A percentile compares a stretch with the other conserved stretches of the same genome.
Conservation (phyloP, 1,140 invertebrate species). For the Habropoda laboriosa region DNA sequence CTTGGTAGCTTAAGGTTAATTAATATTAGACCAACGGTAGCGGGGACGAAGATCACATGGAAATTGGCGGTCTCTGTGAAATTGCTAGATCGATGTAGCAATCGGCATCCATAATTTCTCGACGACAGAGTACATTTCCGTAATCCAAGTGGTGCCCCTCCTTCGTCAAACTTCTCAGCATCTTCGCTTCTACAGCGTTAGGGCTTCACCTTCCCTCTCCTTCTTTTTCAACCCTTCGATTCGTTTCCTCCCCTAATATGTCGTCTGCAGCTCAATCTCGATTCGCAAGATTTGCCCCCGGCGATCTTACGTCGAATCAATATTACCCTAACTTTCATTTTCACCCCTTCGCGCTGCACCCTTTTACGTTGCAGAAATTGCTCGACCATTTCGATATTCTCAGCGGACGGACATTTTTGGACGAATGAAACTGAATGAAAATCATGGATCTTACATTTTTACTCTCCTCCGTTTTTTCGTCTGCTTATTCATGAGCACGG, state of each 20-base stretch:
- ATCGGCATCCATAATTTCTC: constrained; percentile 63
- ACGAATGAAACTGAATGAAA: neutral
- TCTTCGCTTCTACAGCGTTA: constrained; percentile 29
- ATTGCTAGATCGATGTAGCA: constrained; percentile 64
- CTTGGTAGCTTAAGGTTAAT: constrained; percentile 69
- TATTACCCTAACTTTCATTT: constrained; percentile 33
- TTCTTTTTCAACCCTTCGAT: neutral
- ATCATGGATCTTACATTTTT: too few species aligned
- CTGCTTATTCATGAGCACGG: too few species aligned
- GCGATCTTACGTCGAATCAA: constrained; percentile 58
- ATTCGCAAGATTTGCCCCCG: constrained; percentile 46
- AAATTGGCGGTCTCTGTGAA: constrained; percentile 67
- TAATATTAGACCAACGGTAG: constrained; percentile 61
- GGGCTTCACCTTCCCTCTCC: neutral
- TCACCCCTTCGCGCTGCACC: neutral
- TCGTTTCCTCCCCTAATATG: constrained; percentile 5
- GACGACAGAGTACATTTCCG: constrained; percentile 34
- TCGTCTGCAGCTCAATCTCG: constrained; percentile 42
- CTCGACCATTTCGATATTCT: neutral
- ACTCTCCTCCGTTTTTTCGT: too few species aligned
- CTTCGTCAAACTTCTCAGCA: constrained; percentile 25
- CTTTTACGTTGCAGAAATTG: neutral
- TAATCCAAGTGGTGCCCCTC: constrained; percentile 10
- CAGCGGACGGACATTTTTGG: neutral
- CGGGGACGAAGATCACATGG: constrained; percentile 45